A percentile compares a stretch with the other conserved stretches of the same genome.
These are phyloP conservation scores for Hydrotaea diabolus DNA, from an alignment of 2,888 invertebrate species.

Conservation along the genomic window DNA sequence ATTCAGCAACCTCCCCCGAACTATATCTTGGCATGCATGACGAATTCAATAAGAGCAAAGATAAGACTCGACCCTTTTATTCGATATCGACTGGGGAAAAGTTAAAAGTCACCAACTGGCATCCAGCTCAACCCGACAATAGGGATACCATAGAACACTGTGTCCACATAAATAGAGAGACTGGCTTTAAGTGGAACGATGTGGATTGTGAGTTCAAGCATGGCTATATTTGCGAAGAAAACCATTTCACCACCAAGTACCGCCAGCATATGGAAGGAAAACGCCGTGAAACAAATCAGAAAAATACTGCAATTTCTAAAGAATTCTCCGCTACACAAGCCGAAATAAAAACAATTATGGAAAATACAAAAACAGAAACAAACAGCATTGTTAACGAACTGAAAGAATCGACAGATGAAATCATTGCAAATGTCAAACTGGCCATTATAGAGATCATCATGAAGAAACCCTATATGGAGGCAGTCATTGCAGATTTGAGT, in stretches of 20 bases:
- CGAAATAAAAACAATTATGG: background rate
- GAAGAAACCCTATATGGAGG: too few relatives aligned
- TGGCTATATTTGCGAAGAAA: background rate
- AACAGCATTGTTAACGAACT: background rate
- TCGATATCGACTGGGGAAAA: background rate
- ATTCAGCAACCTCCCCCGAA: too few relatives aligned
- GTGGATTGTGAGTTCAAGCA: background rate
- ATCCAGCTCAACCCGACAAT: background rate
- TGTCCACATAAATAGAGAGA: background rate
- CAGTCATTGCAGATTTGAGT: too few relatives aligned
- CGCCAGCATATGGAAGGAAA: background rate
- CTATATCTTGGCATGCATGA: conserved; percentile 15
- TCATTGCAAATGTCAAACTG: too few relatives aligned
- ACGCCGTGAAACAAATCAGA: background rate
- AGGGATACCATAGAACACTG: background rate
- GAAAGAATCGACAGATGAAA: too few relatives aligned
- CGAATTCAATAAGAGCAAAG: background rate
- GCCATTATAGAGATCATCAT: too few relatives aligned
- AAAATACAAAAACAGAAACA: background rate
- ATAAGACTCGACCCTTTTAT: conserved; percentile 2
- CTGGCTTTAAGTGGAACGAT: background rate
- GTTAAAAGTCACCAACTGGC: background rate
- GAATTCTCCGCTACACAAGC: background rate
- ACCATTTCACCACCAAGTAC: background rate
- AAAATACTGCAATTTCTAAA: background rate